Evolutionary conservation across 2,888 invertebrate species (phyloP), one percentile per base, ranked within the genome.

Genomic region (Drosophila neotestacea): DNA sequence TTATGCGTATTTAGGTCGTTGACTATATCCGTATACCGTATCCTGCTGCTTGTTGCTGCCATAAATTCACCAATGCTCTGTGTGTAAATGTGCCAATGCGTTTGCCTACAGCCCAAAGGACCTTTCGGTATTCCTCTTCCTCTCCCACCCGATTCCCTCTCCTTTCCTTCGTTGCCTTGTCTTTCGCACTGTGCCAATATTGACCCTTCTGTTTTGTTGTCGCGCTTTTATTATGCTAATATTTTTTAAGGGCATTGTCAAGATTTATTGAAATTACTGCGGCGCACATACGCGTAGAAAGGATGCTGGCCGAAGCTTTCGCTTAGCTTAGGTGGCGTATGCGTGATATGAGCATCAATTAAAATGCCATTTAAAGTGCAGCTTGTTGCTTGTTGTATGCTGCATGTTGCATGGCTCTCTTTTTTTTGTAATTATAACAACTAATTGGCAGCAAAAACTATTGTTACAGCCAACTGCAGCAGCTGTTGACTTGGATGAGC

Each of bases 171-270:
- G 38, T 6, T 11, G 6, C 4, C 11, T 11, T 28, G 11, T n/a
- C 39, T 4, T 50, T 54, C 42, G 27, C 55, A 16, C 30, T 47
- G 16, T 67, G 61, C 41, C 79, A 54, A 79, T 82, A 84, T 87
- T 88, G 86, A 87, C 89, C 90, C 86, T 88, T 88, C 86, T 90
- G 87, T 70, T 88, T 81, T 81, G 71, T 79, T 73, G 79, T 85
- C 84, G 81, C 87, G 79, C 73, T 90, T 88, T 87, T 87, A 90
- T 87, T 86, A 86, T 89, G 90, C 87, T 86, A 89, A 86, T 86
- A 86, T 89, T 88, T 89, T 85, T 75, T 71, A 65, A 60, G 70
- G 83, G 63, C 70, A 85, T 81, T 88, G 77, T 55, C 67, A 80
- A 88, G 87, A 86, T 86, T 86, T 86, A 86, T 86, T 89, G 82